These are phyloP conservation scores for Diarsia brunnea DNA, from an alignment of 2,888 invertebrate genomes.

Conservation along the genomic window DNA sequence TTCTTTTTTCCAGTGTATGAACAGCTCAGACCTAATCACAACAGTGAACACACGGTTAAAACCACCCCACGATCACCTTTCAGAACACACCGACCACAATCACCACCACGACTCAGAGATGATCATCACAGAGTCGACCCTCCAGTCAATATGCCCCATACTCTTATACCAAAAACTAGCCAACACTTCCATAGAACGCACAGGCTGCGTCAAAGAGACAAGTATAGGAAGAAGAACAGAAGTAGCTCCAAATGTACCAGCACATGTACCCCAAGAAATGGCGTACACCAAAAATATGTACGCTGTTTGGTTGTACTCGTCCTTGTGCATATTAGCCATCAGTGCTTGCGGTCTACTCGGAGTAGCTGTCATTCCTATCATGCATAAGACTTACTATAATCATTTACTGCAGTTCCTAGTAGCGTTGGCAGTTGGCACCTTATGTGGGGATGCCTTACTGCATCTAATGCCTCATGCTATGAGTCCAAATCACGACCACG, in stretches of 20 bases:
- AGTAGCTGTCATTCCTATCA: slow-evolving; percentile 97
- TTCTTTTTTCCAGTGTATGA: slow-evolving; percentile 84
- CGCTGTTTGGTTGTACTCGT: slow-evolving; percentile 96
- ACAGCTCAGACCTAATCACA: slow-evolving; percentile 85
- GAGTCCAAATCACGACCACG: slow-evolving; percentile 81
- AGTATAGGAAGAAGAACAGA: slow-evolving; percentile 66
- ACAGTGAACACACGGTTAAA: slow-evolving; percentile 85
- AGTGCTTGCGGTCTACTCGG: slow-evolving; percentile 97
- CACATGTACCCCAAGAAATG: slow-evolving; percentile 67
- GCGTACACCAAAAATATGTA: slow-evolving; percentile 81
- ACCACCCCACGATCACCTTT: slow-evolving; percentile 75
- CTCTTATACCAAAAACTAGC: slow-evolving; percentile 92
- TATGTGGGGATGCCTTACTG: slow-evolving; percentile 97
- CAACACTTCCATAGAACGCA: slow-evolving; percentile 87
- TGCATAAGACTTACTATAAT: slow-evolving; percentile 97
- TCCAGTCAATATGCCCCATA: slow-evolving; percentile 92
- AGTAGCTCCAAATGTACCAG: slow-evolving; percentile 33
- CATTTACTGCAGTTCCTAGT: slow-evolving; percentile 97
- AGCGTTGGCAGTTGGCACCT: slow-evolving; percentile 97
- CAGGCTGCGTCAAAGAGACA: slow-evolving; percentile 89
- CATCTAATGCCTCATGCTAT: slow-evolving; percentile 97
- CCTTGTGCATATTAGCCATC: slow-evolving; percentile 95
- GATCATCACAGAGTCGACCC: slow-evolving; percentile 77
- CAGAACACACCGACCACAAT: slow-evolving; percentile 67
- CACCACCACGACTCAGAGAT: slow-evolving; percentile 70